Conservation (phyloP, 2,888 invertebrate species). For the Trachelus iudaicus region DNA sequence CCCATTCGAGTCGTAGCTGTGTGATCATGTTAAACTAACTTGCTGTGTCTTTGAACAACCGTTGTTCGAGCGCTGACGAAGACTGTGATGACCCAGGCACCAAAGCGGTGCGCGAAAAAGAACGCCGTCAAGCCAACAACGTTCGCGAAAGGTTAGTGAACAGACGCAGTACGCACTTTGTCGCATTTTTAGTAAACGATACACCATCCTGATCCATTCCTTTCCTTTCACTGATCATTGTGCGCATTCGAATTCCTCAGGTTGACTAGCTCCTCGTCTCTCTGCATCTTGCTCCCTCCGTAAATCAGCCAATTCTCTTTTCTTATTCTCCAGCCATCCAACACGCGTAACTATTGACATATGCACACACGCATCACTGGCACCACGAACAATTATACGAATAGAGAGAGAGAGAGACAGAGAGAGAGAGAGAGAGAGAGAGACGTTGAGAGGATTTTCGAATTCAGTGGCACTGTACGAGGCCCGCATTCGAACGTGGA, state of each 20-base stretch:
- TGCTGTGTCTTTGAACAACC: conserved; percentile 64
- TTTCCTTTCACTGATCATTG: not conserved
- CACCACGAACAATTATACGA: too few relatives aligned
- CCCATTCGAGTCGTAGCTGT: not conserved
- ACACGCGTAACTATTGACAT: too few relatives aligned
- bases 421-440: too few relatives aligned
- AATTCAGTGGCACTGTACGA: conserved; percentile 24
- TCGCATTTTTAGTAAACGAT: conserved; percentile 43
- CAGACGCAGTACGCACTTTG: conserved; percentile 64
- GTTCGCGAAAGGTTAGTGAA: conserved; percentile 91
- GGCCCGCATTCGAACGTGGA: conserved; percentile 69
- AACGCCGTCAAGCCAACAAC: conserved; percentile 97
- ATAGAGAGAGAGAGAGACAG: too few relatives aligned
- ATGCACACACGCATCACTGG: too few relatives aligned
- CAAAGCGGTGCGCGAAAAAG: conserved; percentile 93
- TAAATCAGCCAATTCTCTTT: too few relatives aligned
- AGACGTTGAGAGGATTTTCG: too few relatives aligned
- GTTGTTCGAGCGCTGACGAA: conserved; percentile 87
- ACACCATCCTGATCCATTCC: conserved; percentile 12
- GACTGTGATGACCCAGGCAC: conserved; percentile 85
- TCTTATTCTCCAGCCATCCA: too few relatives aligned
- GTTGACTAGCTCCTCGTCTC: too few relatives aligned
- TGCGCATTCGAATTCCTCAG: too few relatives aligned
- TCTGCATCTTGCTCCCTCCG: too few relatives aligned
- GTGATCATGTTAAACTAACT: conserved; percentile 48